Evolutionary conservation across 2,113 vertebrate genomes (phyloP), one percentile per base, ranked within the genome.

Genomic region (Pyrgilauda ruficollis): DNA sequence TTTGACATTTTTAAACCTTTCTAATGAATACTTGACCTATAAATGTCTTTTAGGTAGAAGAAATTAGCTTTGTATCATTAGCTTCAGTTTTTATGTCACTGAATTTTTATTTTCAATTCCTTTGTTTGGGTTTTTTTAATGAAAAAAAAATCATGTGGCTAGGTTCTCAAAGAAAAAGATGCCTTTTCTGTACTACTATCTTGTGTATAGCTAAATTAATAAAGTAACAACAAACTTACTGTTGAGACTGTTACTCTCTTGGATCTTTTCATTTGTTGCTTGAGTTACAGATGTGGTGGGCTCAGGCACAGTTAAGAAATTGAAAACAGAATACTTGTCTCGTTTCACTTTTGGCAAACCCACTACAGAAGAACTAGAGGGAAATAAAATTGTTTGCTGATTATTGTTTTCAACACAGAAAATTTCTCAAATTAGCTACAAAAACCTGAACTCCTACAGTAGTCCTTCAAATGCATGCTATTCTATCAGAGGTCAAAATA

Each of bases 301-400:
- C 77, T 99, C 98, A 4, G 98, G 17, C 46, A 99, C 26, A 3
- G 98, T 98, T 96, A 99, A 96, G 96, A 99, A 99, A 97, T 99
- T 99, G 92, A 99, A 99, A 56, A 99, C 98, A 2, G 99, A 99
- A 84, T 98, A 99, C 88, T 99, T 99, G 94, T 99, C 99, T 67
- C 99, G 98, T 98, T 99, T 99, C 87, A 99, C 98, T 97, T 98
- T 99, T 15, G 98, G 99, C 74, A 99, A 94, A 27, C 99, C 99
- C 61, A 98, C 98, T 50, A 98, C 10, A 18, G 98, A 97, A 10
- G 98, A 99, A 79, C 99, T 99, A 97, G 3, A 74, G 56, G 28
- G 83, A 97, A 74, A 96, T 30, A 78, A 91, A 94, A 83, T 19
- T 4, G 15, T 50, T 81, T 55, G 22, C 20, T n/a, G 9, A 75